Conservation (phyloP, 1,140 invertebrate genomes). For the Cydia pomonella region DNA sequence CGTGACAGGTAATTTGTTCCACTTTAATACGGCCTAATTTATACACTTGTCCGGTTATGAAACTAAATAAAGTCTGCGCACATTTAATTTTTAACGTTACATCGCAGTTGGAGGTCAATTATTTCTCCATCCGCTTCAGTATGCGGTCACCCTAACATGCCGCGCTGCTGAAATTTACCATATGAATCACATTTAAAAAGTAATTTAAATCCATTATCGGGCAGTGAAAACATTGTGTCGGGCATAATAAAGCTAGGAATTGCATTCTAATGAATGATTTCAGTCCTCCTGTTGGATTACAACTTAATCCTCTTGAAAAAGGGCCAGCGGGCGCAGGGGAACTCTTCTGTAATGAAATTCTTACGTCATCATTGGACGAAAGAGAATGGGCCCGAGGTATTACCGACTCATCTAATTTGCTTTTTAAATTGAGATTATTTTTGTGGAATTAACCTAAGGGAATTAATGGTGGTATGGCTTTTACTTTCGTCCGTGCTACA, state of each 20-base stretch:
- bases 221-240: slow-evolving; percentile 61
- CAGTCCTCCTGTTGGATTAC: slow-evolving; percentile 73
- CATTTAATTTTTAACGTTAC: slow-evolving; percentile 22
- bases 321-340: slow-evolving; percentile 47
- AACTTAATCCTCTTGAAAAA: slow-evolving; percentile 77
- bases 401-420: slow-evolving; percentile 56
- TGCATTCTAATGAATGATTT: slow-evolving; percentile 77
- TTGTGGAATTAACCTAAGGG: slow-evolving; percentile 40
- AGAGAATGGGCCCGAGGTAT: slow-evolving; percentile 49
- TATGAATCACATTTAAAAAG: slow-evolving; percentile 49
- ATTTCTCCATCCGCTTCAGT: slow-evolving; percentile 20
- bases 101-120: slow-evolving; percentile 28
- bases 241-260: slow-evolving; percentile 71
- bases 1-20: slow-evolving; percentile 7
- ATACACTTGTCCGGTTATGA: slow-evolving; percentile 6
- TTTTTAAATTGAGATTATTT: slow-evolving; percentile 51
- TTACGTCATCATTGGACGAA: slow-evolving; percentile 61
- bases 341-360: slow-evolving; percentile 65
- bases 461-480: slow-evolving; percentile 27
- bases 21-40: slow-evolving; percentile 17
- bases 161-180: slow-evolving; percentile 33
- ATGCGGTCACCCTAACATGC: slow-evolving; percentile 17
- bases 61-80: slow-evolving; percentile 29
- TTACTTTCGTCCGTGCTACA: slow-evolving; percentile 5
- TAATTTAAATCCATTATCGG: slow-evolving; percentile 55